Evolutionary conservation across 2,888 invertebrate species (phyloP).

Genomic region (Arenicola marina): DNA sequence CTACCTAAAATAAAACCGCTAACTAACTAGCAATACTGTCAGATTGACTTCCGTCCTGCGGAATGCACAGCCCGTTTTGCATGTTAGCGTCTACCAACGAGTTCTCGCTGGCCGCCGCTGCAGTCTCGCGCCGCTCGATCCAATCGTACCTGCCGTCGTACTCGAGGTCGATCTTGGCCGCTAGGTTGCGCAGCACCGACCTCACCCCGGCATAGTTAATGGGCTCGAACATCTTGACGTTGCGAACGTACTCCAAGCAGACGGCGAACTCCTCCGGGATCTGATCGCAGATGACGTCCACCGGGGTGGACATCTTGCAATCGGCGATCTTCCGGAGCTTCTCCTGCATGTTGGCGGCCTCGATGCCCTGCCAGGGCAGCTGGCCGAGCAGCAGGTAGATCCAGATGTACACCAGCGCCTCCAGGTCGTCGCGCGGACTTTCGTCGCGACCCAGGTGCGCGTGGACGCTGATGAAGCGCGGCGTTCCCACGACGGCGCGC

Average conservation of each 20-base stretch:
- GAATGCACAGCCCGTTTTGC: too few species aligned
- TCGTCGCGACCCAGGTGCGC: constrained; percentile 22
- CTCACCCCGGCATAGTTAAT: constrained; percentile 23
- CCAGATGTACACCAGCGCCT: constrained; percentile 26
- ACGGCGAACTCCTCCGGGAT: constrained; percentile 28
- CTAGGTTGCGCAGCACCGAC: constrained; percentile 20
- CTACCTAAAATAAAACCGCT: too few species aligned
- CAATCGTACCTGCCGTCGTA: constrained; percentile 26
- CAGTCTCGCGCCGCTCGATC: neutral
- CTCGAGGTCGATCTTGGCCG: constrained; percentile 6
- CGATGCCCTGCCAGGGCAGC: constrained; percentile 35
- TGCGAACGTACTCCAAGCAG: constrained; percentile 24
- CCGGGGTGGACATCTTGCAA: constrained; percentile 16
- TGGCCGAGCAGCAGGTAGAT: constrained; percentile 27
- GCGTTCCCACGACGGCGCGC: constrained; percentile 25
- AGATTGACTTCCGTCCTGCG: too few species aligned
- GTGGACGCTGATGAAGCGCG: constrained; percentile 25
- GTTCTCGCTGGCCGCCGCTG: too few species aligned
- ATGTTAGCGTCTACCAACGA: too few species aligned
- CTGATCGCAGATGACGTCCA: constrained; percentile 23
- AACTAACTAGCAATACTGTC: too few species aligned
- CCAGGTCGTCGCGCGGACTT: constrained; percentile 28
- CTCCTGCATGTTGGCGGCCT: constrained; percentile 1
- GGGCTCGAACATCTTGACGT: constrained; percentile 17
- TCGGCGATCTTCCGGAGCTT: constrained; percentile 23